Base-by-base conservation (phyloP, 2,113 vertebrate species). In the Phrynosoma blainvillii region DNA sequence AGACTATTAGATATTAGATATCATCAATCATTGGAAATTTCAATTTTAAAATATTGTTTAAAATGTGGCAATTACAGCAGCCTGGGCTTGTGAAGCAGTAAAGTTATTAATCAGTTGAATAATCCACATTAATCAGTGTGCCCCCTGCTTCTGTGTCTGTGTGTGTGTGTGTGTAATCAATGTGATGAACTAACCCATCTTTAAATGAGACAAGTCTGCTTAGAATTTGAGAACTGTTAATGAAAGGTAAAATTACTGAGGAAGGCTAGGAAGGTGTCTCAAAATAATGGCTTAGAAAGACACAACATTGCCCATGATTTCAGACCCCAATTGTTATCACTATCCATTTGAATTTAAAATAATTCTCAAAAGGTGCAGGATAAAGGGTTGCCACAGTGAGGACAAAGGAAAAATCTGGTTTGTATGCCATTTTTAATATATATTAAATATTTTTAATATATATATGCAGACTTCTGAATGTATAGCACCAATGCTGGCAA, bases 61-160 rank as follows among this genome's bases (percentile, higher is more conserved):
- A 91, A 91, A 79, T 79, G 89, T 91, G 89, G 88, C 0, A 4
- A 89, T 95, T 89, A 89, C 86, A 88, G 68, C 92, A 93, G 87
- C 79, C 85, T 91, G 62, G 91, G 92, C 90, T 77, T 95, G 85
- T 83, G 89, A 90, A 95, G 87, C 89, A 90, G 89, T 95, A 87
- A 90, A 88, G 87, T 93, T 95, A 94, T 93, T 96, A 96, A 96
- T 96, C 96, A 96, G 91, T 91, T 93, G 90, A 93, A 94, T 95
- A 94, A 95, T 94, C 88, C 93, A 91, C 93, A 91, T 96, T 96
- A 95, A 96, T 97, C 95, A 96, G 92, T 85, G 85, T 62, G 59
- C 14, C 1, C 78, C 93, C 90, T 84, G 88, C 94, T 18, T 27
- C 92, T 90, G 84, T 90, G 81, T 93, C 1, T 76, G 25, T 25